Evolutionary conservation across 2,113 vertebrate genomes (phyloP).

Genomic region (rat (Rattus norvegicus)): DNA sequence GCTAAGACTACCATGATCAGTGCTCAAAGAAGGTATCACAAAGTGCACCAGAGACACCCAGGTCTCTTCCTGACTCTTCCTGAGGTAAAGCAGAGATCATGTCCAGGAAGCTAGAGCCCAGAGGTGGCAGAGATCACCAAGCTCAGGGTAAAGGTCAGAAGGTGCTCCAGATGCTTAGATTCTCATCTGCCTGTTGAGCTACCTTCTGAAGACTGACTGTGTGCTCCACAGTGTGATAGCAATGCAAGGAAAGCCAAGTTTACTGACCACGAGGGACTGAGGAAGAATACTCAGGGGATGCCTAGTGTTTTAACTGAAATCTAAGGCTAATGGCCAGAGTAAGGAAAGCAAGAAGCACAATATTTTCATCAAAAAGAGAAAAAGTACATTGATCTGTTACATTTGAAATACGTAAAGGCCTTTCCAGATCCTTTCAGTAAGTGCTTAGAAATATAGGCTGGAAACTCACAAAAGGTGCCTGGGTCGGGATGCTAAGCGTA

Average conservation of each 20-base stretch:
- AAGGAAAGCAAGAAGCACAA: neutral
- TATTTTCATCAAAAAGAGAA: neutral
- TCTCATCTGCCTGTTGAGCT: neutral
- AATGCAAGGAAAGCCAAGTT: neutral
- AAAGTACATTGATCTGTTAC: neutral
- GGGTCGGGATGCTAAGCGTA: neutral
- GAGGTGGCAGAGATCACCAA: neutral
- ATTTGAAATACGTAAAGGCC: neutral
- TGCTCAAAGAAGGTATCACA: neutral
- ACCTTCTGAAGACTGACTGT: neutral
- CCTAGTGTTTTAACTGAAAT: neutral
- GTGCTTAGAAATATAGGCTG: neutral
- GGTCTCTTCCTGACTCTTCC: neutral
- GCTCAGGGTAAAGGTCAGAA: neutral
- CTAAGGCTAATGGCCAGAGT: neutral
- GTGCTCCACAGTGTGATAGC: neutral
- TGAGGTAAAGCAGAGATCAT: neutral
- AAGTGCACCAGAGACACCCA: neutral
- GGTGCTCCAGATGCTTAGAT: neutral
- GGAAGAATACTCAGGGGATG: neutral
- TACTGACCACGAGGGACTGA: neutral
- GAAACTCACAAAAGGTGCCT: neutral
- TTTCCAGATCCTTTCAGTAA: constrained; percentile 37
- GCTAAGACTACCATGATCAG: neutral
- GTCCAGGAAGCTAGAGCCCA: neutral